Evolutionary conservation across 2,888 invertebrate genomes (phyloP), one percentile per base, ranked within the genome.

Genomic region (Mythimna albipuncta): DNA sequence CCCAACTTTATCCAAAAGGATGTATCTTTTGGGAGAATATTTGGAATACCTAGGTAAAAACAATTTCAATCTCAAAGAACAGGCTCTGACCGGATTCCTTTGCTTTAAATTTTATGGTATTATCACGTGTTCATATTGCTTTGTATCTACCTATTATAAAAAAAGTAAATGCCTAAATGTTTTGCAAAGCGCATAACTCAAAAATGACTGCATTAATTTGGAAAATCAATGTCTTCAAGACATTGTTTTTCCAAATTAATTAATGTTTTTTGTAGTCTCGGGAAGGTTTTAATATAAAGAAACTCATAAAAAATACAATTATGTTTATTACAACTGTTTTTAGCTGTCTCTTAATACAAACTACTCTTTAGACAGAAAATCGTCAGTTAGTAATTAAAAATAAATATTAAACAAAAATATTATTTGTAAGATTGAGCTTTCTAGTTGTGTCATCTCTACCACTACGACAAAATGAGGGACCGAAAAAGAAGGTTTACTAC

Each of bases 1-100:
- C 84, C 85, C 79, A 84, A 85, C 84, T 84, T 86, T 86, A 86
- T 85, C 75, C 79, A 77, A 86, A 83, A 85, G 82, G 83, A 79
- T 87, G 84, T 82, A 85, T 82, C 77, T 86, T 86, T 83, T 81
- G 66, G 71, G 52, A 64, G 80, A 84, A 86, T 80, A 83, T 86
- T 83, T 81, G 80, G 72, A 83, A 84, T 84, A 63, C 75, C 84
- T 86, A 84, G 80, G 85, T 82, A 76, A 85, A 82, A 85, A 83
- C 79, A 79, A 85, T 84, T 86, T 82, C 75, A 81, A 82, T 85
- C 44, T 83, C 68, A 69, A 74, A 80, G 69, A 72, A 64, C 63
- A 50, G 66, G 71, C 73, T 72, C 72, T 72, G 52, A 77, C 62
- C 13, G 50, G 57, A 80, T 82, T 72, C 79, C 72, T 72, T 58